phyloP scores from a whole-genome alignment of 92 coral and sea anemone species.

The Diadumene lineata region DNA sequence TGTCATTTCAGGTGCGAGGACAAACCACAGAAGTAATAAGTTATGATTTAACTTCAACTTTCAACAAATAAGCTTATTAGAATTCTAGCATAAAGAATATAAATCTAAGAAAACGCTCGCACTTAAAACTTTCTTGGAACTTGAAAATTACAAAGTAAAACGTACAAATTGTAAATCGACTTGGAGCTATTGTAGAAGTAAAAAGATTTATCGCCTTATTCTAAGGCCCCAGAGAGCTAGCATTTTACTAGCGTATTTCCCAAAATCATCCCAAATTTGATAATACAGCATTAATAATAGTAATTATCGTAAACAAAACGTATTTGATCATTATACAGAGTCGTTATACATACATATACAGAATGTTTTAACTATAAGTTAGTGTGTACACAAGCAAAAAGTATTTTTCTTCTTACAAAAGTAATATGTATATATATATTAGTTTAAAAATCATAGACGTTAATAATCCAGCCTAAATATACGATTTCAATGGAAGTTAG shows the following conservation, averaged over 20 bases:
- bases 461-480: conserved; percentile 11
- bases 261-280: neutral
- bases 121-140: neutral
- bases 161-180: neutral
- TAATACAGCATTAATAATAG: neutral
- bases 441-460: conserved; percentile 26
- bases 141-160: neutral
- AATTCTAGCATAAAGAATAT: neutral
- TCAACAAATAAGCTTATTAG: too few species aligned
- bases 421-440: conserved; percentile 49
- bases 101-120: neutral
- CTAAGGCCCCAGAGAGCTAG: neutral
- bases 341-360: conserved; percentile 20
- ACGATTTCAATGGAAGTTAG: neutral
- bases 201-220: neutral
- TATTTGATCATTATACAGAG: conserved; percentile 13
- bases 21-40: too few species aligned
- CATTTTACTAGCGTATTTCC: neutral
- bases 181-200: neutral
- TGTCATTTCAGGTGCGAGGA: too few species aligned
- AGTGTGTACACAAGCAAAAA: neutral
- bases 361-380: conserved; percentile 6
- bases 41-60: too few species aligned
- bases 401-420: conserved; percentile 16
- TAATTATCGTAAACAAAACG: neutral